Conservation (phyloP, 2,888 invertebrate genomes). For the Poecilus cupreus region DNA sequence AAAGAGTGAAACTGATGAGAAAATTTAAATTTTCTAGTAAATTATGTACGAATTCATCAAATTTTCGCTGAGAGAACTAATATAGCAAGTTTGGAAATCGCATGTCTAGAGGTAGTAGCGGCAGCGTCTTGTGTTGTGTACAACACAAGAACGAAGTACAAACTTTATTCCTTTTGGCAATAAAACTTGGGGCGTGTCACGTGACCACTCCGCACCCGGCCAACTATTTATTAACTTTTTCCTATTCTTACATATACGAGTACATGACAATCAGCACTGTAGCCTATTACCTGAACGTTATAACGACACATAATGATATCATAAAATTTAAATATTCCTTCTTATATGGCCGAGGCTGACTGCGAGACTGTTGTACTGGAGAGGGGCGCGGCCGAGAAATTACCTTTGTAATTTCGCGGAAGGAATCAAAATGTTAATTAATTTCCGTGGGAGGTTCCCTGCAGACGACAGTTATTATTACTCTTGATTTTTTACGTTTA, state of each 20-base stretch:
- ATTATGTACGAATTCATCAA: constrained; percentile 23
- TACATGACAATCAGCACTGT: background rate
- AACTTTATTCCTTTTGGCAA: background rate
- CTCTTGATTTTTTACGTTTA: constrained; percentile 21
- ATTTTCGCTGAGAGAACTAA: constrained; percentile 4
- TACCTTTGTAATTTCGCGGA: constrained; percentile 30
- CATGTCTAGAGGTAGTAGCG: background rate
- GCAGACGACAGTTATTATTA: constrained; percentile 29
- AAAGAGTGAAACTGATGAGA: constrained; percentile 24
- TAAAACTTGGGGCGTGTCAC: background rate
- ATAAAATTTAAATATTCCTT: constrained; percentile 32
- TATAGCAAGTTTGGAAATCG: constrained; percentile 37
- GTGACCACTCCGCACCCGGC: background rate
- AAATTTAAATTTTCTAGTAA: constrained; percentile 18
- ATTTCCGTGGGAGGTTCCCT: constrained; percentile 35
- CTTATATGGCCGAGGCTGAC: background rate
- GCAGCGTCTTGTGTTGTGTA: background rate
- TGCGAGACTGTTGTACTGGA: background rate
- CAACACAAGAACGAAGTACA: background rate
- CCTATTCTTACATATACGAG: background rate
- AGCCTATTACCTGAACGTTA: background rate
- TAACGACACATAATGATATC: background rate
- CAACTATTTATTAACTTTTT: constrained; percentile 3
- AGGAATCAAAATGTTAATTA: constrained; percentile 40
- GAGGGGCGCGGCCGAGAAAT: constrained; percentile 5